These are phyloP conservation scores for Trochalopteron elliotii DNA, from an alignment of 2,113 vertebrate genomes.

Conservation along the genomic window DNA sequence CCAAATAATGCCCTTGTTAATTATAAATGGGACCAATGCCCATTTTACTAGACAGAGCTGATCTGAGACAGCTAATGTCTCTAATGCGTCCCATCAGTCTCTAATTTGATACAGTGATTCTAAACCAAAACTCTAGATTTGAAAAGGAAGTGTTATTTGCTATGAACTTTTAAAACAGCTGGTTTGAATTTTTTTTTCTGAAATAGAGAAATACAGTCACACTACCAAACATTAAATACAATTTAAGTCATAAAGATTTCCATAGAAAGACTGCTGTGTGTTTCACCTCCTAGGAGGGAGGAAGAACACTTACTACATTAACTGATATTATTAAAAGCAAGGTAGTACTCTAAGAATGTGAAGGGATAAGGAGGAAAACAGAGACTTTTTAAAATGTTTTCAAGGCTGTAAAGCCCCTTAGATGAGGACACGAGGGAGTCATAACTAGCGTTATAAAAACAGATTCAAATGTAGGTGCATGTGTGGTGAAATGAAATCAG, in stretches of 20 bases:
- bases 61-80: not conserved
- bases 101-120: not conserved
- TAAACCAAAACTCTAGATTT: not conserved
- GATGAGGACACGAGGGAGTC: not conserved
- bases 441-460: not conserved
- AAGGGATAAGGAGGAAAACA: not conserved
- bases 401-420: not conserved
- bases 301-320: not conserved
- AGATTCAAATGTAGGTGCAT: not conserved
- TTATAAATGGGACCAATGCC: not conserved
- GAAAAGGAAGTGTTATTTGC: not conserved
- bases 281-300: not conserved
- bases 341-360: not conserved
- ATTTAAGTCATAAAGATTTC: not conserved
- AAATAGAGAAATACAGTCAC: not conserved
- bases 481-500: not conserved
- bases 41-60: not conserved
- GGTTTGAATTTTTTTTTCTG: no score
- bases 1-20: not conserved
- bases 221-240: not conserved
- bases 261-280: not conserved
- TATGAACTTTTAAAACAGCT: not conserved
- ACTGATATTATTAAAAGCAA: not conserved
- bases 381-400: not conserved
- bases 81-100: not conserved